Base-by-base conservation (phyloP, 2,888 invertebrate genomes). In the Noctua janthina region DNA sequence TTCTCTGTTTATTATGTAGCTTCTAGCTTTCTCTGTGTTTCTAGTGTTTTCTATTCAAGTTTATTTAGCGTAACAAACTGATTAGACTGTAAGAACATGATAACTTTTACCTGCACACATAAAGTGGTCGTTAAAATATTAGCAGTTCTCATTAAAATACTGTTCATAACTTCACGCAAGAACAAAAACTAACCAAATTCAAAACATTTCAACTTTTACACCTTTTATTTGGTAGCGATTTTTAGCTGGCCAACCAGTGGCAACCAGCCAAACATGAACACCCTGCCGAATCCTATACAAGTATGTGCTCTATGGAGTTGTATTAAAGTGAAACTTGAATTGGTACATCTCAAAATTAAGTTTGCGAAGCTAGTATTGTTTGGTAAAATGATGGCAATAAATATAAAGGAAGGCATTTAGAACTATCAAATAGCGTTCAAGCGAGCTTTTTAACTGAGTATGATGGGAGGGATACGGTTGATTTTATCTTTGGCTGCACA, bases 361-460 rank as follows among this genome's bases (percentile, higher is more conserved):
- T 92, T 93, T 88, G 92, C 83, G 84, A 88, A 90, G 88, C 88
- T 88, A 90, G 93, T 91, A 94, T 95, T 95, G 95, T 95, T 94
- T 94, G 94, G 93, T 92, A 93, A 95, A 95, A 94, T 95, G 94
- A 95, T 93, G 94, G 94, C 92, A 95, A 95, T 96, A 95, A 95
- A 95, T 95, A 93, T 94, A 94, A 92, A 93, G 93, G 91, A 92
- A 93, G 92, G 93, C 73, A 92, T 94, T 95, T 94, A 91, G 91
- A 93, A 94, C 93, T 94, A 94, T 94, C 94, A 89, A 90, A 88
- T 75, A 74, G 78, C 43, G 72, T 83, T 90, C 78, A 81, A 83
- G 80, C 76, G 78, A 49, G 76, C 76, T 84, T 84, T 88, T 84
- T 67, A 84, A 83, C 76, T 81, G 69, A 76, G 51, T 75, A 81